Conservation (phyloP, 2,113 vertebrate genomes). For the Bufo bufo region DNA sequence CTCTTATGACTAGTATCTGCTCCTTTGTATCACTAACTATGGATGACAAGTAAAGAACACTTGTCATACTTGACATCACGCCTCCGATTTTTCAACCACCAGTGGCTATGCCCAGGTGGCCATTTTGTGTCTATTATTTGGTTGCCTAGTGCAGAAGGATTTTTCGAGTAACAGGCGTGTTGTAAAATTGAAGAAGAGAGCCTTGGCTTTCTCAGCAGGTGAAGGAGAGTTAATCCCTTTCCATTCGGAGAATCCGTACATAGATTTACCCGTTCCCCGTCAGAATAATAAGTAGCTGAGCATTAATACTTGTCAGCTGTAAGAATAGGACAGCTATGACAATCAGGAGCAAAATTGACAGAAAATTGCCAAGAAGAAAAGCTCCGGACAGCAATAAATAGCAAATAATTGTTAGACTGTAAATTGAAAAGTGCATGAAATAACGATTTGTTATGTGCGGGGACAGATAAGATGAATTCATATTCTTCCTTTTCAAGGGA, state of each 20-base stretch:
- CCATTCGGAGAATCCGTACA: background rate
- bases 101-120: background rate
- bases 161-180: background rate
- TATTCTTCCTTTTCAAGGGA: background rate
- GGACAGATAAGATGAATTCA: constrained; percentile 4
- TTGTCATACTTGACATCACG: constrained; percentile 10
- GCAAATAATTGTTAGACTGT: constrained; percentile 19
- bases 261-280: constrained; percentile 35
- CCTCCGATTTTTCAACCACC: background rate
- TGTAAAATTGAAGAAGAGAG: background rate
- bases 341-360: constrained; percentile 28
- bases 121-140: constrained; percentile 14
- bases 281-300: constrained; percentile 22
- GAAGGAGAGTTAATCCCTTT: constrained; percentile 6
- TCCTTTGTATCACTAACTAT: background rate
- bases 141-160: background rate
- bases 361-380: constrained; percentile 14
- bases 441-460: constrained; percentile 6
- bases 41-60: background rate
- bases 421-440: constrained; percentile 19
- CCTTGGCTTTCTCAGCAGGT: background rate
- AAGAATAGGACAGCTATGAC: constrained; percentile 18
- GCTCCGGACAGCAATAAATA: constrained; percentile 19
- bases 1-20: background rate
- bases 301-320: constrained; percentile 9